Percentiles rank a stretch among this genome's conserved stretches.
Conservation (phyloP, 2,113 vertebrate genomes). For the Pristiophorus japonicus region DNA sequence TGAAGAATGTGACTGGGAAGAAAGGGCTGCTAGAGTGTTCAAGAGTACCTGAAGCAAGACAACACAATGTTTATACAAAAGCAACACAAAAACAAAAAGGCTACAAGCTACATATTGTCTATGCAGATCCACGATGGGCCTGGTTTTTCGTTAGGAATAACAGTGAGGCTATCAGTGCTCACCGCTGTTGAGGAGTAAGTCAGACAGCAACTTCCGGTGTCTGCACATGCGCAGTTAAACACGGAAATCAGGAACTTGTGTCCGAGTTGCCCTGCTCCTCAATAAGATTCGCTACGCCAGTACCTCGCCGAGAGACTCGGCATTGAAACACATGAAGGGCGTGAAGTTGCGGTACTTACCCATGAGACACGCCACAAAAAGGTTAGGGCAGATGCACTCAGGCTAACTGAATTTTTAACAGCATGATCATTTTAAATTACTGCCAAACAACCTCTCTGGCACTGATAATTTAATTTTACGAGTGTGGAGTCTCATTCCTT, state of each 20-base stretch:
- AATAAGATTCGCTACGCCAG: not conserved
- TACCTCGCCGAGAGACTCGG: not conserved
- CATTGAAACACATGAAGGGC: not conserved
- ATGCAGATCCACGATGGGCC: not conserved
- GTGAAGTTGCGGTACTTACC: not conserved
- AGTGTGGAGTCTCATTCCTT: not conserved
- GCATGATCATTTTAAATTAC: not conserved
- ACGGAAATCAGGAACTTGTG: not conserved
- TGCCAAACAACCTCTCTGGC: too few relatives aligned
- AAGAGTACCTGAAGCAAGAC: conserved; percentile 60
- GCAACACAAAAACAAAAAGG: not conserved
- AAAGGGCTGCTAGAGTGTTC: conserved; percentile 72
- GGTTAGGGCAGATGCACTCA: not conserved
- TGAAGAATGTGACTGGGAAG: conserved; percentile 62
- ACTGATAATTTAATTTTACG: not conserved
- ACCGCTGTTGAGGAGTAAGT: too few relatives aligned
- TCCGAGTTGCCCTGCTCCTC: not conserved
- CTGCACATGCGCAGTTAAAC: too few relatives aligned
- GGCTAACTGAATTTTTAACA: not conserved
- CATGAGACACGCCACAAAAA: not conserved
- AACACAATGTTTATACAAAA: conserved; percentile 10
- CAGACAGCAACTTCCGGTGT: too few relatives aligned
- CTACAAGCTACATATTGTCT: not conserved
- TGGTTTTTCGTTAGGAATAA: not conserved
- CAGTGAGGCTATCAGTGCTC: not conserved